Evolutionary conservation across 1,140 invertebrate species (phyloP), one percentile per base, ranked within the genome.

Genomic region (Charaxes varanes): DNA sequence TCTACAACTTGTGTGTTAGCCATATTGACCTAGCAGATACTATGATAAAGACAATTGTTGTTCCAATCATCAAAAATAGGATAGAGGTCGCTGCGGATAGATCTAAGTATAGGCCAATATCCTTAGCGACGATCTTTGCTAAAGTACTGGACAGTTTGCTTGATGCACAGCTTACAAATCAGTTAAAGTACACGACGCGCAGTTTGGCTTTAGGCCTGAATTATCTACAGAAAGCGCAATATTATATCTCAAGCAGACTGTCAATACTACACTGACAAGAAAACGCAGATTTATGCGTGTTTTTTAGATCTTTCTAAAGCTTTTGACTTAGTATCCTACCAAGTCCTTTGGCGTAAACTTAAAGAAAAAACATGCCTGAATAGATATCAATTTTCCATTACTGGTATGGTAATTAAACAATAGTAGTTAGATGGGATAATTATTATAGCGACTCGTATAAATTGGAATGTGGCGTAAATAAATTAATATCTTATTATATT

Each of bases 51-150:
- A 35, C 12, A 23, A 12, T 35, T 23, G 19, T 35, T 8, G 33
- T 35, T 8, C 33, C 33, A 4, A 23, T 35, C 4, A 12, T 35
- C 7, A 35, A 35, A 23, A 35, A 35, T 23, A 35, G 24, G 15
- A 35, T 12, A 7, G 33, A 21, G 6, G 33, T 24, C 12, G 16
- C 7, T 24, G 11, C 33, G 6, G 13, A 23, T 36, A 12, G 15
- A 36, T 13, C 21, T 30, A 56, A 56, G 31, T 51, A 48, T 32
- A 43, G 53, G 27, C 42, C 53, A n/a, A 50, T 55, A 17, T 51
- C 52, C 0, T 34, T 42, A 5, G 42, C 43, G 6, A 49, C 53
- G n/a, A 21, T 44, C 7, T 15, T 41, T 3, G 34, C 34, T 1
- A 51, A 50, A 21, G 30, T 55, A 6, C 35, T 50, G 46, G 40